Conservation (phyloP, 2,797 vertebrate genomes). For the Sebastes nivosus region DNA sequence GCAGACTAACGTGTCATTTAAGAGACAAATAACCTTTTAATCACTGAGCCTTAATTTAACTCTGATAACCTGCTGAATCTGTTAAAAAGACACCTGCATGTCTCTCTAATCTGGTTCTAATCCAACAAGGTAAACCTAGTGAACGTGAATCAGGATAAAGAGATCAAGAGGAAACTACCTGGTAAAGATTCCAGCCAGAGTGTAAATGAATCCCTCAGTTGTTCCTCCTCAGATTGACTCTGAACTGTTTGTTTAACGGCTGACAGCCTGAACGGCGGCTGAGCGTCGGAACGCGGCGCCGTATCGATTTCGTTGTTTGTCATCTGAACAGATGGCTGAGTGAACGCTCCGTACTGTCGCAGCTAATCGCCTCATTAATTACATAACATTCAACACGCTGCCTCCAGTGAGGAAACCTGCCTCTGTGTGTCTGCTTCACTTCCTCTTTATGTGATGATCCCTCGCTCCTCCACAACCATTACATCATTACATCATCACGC, state of each 20-base stretch:
- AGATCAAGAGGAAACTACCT: background rate
- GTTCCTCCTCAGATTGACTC: background rate
- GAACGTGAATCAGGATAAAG: background rate
- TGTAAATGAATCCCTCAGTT: background rate
- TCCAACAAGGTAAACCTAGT: background rate
- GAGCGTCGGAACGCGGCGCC: background rate
- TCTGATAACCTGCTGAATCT: background rate
- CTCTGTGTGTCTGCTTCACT: background rate
- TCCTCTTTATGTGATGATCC: background rate
- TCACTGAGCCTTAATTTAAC: background rate
- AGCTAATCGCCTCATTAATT: slow-evolving; percentile 46
- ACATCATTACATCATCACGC: background rate
- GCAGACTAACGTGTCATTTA: background rate
- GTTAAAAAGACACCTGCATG: background rate
- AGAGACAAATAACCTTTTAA: no score
- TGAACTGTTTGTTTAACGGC: slow-evolving; percentile 1
- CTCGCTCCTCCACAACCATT: background rate
- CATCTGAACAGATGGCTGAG: slow-evolving; percentile 44
- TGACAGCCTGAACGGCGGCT: background rate
- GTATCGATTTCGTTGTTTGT: slow-evolving; percentile 45
- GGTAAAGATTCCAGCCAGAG: background rate
- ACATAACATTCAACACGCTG: slow-evolving; percentile 23
- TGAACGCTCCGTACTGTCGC: background rate
- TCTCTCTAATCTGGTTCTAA: background rate
- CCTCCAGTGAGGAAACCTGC: background rate